Conservation (phyloP, 2,888 invertebrate genomes). For the Perdita meconis region DNA sequence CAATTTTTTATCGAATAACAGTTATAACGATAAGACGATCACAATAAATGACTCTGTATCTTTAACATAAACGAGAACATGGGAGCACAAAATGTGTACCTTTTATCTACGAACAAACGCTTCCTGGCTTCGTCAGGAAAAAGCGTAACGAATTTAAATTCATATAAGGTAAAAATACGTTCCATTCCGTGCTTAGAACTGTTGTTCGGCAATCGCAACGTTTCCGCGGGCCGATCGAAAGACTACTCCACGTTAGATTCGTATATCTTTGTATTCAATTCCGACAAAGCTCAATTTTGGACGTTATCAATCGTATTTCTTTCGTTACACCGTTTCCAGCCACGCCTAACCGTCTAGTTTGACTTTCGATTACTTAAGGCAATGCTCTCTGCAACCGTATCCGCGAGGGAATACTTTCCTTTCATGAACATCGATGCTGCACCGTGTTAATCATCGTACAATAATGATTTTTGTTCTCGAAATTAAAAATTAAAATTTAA, state of each 20-base stretch:
- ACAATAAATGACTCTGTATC: conserved; percentile 60
- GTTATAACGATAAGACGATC: conserved; percentile 62
- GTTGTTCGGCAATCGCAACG: neutral
- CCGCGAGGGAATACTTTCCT: conserved; percentile 34
- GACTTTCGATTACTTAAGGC: conserved; percentile 62
- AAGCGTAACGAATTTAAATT: conserved; percentile 26
- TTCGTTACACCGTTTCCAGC: conserved; percentile 37
- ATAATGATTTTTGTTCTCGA: conserved; percentile 25
- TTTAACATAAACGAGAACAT: conserved; percentile 56
- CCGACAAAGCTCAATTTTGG: neutral
- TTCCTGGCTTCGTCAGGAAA: conserved; percentile 31
- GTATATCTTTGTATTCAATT: neutral
- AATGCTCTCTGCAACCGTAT: conserved; percentile 48
- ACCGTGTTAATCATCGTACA: conserved; percentile 22
- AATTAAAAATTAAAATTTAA: too few relatives aligned
- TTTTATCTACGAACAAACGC: conserved; percentile 39
- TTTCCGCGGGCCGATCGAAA: neutral
- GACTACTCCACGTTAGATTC: neutral
- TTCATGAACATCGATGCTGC: conserved; percentile 37
- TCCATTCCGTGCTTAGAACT: neutral
- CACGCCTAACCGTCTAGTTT: conserved; percentile 38
- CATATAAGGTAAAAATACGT: neutral
- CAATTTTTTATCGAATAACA: conserved; percentile 61
- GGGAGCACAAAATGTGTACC: conserved; percentile 28
- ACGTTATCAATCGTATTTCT: neutral